A percentile compares a stretch with the other conserved stretches of the same genome.
Evolutionary conservation across 2,797 vertebrate genomes (phyloP).

Genomic region (Adrianichthys oophorus): DNA sequence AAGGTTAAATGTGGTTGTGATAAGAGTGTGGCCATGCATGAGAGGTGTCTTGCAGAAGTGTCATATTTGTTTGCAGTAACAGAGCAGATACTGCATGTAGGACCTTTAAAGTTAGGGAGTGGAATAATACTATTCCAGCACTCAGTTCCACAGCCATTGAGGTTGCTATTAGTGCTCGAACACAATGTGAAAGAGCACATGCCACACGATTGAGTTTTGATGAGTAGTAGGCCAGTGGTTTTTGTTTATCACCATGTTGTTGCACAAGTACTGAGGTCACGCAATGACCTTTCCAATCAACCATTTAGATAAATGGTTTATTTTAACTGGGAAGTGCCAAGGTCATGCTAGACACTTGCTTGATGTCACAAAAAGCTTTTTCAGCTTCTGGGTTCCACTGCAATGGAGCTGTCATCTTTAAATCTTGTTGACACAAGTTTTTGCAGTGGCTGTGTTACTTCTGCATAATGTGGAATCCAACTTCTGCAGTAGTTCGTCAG

Average conservation of each 20-base stretch:
- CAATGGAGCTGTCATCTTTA: not conserved
- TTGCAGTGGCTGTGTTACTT: not conserved
- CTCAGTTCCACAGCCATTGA: not conserved
- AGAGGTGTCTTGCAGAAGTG: not conserved
- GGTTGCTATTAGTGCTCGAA: not conserved
- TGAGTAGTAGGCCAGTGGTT: not conserved
- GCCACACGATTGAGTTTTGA: not conserved
- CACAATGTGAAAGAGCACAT: not conserved
- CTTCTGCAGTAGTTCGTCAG: not conserved
- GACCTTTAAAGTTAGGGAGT: not conserved
- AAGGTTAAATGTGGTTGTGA: not conserved
- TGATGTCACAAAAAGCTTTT: fast-evolving
- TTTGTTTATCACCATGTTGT: not conserved
- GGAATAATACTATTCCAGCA: not conserved
- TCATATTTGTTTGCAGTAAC: not conserved
- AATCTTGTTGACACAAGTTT: not conserved
- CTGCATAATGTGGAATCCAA: not conserved
- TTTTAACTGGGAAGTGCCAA: not conserved
- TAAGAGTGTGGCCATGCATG: fast-evolving
- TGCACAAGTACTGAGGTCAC: not conserved
- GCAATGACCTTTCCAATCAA: not conserved
- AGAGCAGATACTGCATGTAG: not conserved
- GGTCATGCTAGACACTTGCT: fast-evolving
- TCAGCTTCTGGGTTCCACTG: not conserved
- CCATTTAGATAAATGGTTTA: not conserved